A percentile compares a stretch with the other conserved stretches of the same genome.
These are phyloP conservation scores for Australoheros facetus DNA, from an alignment of 2,797 vertebrate species.

Conservation along the genomic window DNA sequence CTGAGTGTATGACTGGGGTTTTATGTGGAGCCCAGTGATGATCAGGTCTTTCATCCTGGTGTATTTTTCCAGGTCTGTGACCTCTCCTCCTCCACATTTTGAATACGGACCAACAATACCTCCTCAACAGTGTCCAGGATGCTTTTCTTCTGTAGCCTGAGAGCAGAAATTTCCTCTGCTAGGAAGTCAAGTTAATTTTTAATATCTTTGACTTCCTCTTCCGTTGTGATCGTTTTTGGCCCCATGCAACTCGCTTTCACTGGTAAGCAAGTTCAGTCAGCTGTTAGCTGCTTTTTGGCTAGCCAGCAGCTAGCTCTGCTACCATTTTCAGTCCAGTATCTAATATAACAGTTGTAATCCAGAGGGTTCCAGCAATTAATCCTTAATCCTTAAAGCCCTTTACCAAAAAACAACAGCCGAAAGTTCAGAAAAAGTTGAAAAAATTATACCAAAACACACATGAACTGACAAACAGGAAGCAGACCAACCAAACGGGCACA, in stretches of 20 bases:
- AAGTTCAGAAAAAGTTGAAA: background rate
- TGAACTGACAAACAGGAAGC: too few species aligned
- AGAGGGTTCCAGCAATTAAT: background rate
- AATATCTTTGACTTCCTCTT: background rate
- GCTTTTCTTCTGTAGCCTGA: background rate
- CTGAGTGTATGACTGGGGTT: too few species aligned
- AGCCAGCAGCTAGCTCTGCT: background rate
- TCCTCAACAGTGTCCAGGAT: background rate
- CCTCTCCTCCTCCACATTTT: too few species aligned
- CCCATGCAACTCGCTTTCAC: fast-evolving
- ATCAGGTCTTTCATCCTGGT: too few species aligned
- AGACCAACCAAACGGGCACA: too few species aligned
- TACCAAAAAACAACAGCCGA: too few species aligned
- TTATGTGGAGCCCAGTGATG: too few species aligned
- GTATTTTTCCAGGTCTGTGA: too few species aligned
- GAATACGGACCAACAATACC: too few species aligned
- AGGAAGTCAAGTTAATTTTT: background rate
- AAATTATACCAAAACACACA: background rate
- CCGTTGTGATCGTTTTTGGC: background rate
- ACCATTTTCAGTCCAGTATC: background rate
- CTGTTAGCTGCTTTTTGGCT: background rate
- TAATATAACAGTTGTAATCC: background rate
- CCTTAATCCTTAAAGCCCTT: background rate
- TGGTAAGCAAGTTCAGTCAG: background rate
- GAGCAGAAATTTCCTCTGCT: background rate